Conservation (phyloP, 2,888 invertebrate species). For the Oligia fasciuncula region DNA sequence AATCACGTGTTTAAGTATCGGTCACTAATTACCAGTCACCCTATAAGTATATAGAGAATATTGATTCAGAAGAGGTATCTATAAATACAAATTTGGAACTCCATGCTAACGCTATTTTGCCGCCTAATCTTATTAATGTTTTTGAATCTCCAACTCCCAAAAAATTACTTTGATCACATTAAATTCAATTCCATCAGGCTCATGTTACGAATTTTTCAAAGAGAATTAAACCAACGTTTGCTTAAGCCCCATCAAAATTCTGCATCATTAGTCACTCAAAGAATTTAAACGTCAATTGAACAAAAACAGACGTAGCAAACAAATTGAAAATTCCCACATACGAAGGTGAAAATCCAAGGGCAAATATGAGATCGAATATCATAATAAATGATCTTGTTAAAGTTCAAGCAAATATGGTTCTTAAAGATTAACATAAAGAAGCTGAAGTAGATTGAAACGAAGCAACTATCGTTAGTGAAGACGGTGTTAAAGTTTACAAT, state of each 20-base stretch:
- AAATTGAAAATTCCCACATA: slow-evolving; percentile 89
- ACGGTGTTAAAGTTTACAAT: slow-evolving; percentile 83
- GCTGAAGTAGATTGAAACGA: slow-evolving; percentile 63
- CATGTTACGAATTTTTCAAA: slow-evolving; percentile 39
- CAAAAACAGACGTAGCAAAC: slow-evolving; percentile 88
- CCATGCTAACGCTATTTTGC: neutral
- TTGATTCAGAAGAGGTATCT: neutral
- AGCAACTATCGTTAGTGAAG: slow-evolving; percentile 76
- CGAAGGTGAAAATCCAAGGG: slow-evolving; percentile 89
- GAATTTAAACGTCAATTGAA: slow-evolving; percentile 88
- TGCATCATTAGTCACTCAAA: slow-evolving; percentile 84
- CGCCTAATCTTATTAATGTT: neutral
- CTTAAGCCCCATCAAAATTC: slow-evolving; percentile 78
- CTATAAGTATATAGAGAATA: no score
- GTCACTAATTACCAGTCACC: no score
- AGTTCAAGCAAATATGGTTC: slow-evolving; percentile 64
- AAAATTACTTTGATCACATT: slow-evolving; percentile 12
- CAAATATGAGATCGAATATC: slow-evolving; percentile 83
- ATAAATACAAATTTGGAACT: neutral
- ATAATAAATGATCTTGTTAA: slow-evolving; percentile 82
- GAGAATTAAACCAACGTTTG: slow-evolving; percentile 60
- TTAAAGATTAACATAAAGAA: slow-evolving; percentile 65
- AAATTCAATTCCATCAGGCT: slow-evolving; percentile 38
- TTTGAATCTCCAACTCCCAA: neutral
- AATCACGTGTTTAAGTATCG: no score